Evolutionary conservation across 2,797 vertebrate species (phyloP), one percentile per base, ranked within the genome.

Genomic region (Rhynchotus rufescens): DNA sequence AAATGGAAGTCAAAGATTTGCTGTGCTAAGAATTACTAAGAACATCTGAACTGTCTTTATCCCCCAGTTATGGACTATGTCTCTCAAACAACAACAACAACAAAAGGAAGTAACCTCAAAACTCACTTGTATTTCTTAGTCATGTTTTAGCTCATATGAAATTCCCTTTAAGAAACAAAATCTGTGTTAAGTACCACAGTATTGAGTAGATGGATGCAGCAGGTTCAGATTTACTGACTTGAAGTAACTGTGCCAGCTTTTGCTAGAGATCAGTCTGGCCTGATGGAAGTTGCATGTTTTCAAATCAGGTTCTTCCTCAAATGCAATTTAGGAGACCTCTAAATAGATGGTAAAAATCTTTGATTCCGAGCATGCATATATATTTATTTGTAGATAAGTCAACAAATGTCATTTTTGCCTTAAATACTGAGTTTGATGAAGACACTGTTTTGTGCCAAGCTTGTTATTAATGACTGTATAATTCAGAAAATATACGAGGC

Each of bases 401-500:
- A 94, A 90, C 64, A 93, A 96, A 86, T 80, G 59, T 36, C 56
- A 36, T 89, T 93, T 92, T 88, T 84, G 83, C 71, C 80, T 92
- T 93, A 85, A 87, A 88, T 66, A 38, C 12, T 0, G 15, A 81
- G 14, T 78, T 96, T 47, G 61, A 89, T 78, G 62, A 86, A 96
- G 97, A 94, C 26, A 74, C 51, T 71, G 15, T 94, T 95, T 96
- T 94, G 84, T 81, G 79, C 93, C 91, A 91, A 83, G 64, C 74
- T 80, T 71, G 71, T 78, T 92, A 30, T 94, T 94, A 94, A 96
- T 83, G 91, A 86, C 91, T 1, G 0, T 65, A 47, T 95, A 96
- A 96, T 97, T 96, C 83, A 92, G 91, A 83, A 91, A 96, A 96
- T 95, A 92, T 85, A 93, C 69, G 92, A 93, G 91, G 84, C 88